Base-by-base conservation (phyloP, 1,140 invertebrate genomes). In the Temnothorax longispinosus region DNA sequence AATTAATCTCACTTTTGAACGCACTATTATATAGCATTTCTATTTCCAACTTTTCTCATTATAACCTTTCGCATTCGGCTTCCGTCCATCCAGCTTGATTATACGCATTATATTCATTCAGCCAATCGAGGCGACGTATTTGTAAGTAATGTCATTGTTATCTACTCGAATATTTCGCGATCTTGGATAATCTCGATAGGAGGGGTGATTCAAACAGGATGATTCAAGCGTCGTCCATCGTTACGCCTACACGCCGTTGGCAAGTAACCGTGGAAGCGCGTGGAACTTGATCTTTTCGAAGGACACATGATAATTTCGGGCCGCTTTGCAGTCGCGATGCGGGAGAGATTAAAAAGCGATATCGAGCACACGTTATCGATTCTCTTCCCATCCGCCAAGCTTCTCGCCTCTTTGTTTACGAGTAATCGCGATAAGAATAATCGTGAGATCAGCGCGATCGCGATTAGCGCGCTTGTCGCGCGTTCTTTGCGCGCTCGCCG, bases 261-360 rank as follows among this genome's bases (percentile, higher is more conserved):
- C 47, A 7, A 44, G 32, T 15, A 15, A 18, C 13, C 41, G 27
- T 27, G 27, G 27, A 27, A 27, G 27, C 41, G 4, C 21, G 21
- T 35, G 27, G 75, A 44, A 13, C 41, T 78, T n/a, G 60, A 81
- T 71, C 65, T 81, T 44, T 41, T 10, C 38, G 21, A 50, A 81
- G 47, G 50, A 44, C 52, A 58, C 6, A 7, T 15, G 64, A 81
- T 81, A 69, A 71, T 71, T 41, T 27, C 38, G 35, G 5, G 27
- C 10, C n/a, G 6, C 67, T 41, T 80, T 38, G 47, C 62, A 44
- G 11, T 71, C 38, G 11, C 50, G 44, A 21, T 11, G 32, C 11
- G 27, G 6, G 35, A 6, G 13, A 60, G 65, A 81, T 81, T 41
- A 44, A 13, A 27, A 50, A 21, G 13, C 10, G 65, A 13, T 81